Evolutionary conservation across 1,140 invertebrate genomes (phyloP).

Genomic region (roundworm (Caenorhabditis elegans)): WBcel235 BX284604.4:11027501-11028000

Average conservation of each 20-base stretch:
- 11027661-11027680: constrained; percentile 29
- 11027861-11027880: neutral
- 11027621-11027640: constrained; percentile 17
- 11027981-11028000: no score
- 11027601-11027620: constrained; percentile 5
- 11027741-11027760: neutral
- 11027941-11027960: no score
- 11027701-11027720: neutral
- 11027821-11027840: neutral
- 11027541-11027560: no score
- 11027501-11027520: no score
- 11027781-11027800: neutral
- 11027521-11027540: no score
- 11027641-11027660: constrained; percentile 3
- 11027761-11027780: neutral
- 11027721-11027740: neutral
- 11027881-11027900: neutral
- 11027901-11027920: neutral
- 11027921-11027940: neutral
- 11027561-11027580: no score
- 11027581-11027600: neutral
- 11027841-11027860: neutral
- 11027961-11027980: no score
- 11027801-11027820: neutral
- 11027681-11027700: neutral